Evolutionary conservation across 2,113 vertebrate species (phyloP).

Genomic region (Percina caprodes): DNA sequence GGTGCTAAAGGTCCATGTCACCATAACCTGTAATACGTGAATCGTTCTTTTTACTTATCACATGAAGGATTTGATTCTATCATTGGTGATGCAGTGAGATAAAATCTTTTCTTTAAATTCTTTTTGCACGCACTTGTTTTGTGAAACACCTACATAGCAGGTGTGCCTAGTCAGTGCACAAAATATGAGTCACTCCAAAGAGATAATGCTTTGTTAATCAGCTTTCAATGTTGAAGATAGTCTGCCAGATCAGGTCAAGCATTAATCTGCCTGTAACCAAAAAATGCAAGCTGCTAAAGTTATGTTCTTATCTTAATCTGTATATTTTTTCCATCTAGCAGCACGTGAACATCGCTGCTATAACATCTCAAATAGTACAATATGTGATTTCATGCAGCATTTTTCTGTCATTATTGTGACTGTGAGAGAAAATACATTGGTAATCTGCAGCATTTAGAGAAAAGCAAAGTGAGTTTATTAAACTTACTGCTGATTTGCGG

Average conservation of each 20-base stretch:
- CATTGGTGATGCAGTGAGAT: not conserved
- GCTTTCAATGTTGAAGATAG: not conserved
- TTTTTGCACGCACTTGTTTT: conserved; percentile 4
- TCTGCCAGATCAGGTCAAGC: conserved; percentile 8
- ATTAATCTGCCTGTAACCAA: not conserved
- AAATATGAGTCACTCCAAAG: conserved; percentile 2
- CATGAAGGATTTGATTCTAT: not conserved
- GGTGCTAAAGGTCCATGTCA: conserved; percentile 28
- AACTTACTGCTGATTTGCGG: conserved; percentile 8
- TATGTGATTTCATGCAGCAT: not conserved
- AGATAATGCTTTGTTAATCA: not conserved
- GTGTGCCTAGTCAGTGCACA: conserved; percentile 4
- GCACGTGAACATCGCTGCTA: not conserved
- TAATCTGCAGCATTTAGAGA: not conserved
- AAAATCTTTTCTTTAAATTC: not conserved
- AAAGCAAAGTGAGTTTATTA: not conserved
- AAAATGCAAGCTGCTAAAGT: not conserved
- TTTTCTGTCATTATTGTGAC: not conserved
- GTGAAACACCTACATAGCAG: conserved; percentile 18
- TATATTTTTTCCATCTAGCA: not conserved
- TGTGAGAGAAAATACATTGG: not conserved
- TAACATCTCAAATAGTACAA: conserved; percentile 4
- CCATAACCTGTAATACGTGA: not conserved
- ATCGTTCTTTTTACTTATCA: not conserved
- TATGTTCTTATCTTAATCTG: conserved; percentile 8